Evolutionary conservation across 2,113 vertebrate species (phyloP), one percentile per base, ranked within the genome.

Genomic region (Coryphaenoides rupestris): DNA sequence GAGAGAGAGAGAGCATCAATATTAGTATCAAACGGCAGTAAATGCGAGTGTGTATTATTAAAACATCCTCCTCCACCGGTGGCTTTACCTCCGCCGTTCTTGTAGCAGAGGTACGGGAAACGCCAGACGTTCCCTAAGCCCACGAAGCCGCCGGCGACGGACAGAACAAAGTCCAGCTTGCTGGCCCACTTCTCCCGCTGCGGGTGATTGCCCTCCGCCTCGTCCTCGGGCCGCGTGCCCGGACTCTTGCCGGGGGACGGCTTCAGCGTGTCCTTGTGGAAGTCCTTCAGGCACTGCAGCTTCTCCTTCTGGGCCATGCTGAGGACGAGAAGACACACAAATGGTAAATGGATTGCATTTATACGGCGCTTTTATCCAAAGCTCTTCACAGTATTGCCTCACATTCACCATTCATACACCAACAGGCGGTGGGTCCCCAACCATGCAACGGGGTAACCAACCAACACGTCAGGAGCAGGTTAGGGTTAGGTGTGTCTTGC

Each of bases 51-150:
- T n/a, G n/a, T n/a, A n/a, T n/a, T n/a, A 21, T 3, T 19, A 21
- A 52, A 47, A 62, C 55, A 19, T 7, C 21, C 33, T 33, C 28
- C 28, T 7, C 33, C 2, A 40, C 33, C 33, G 13, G 13, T 13
- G 33, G 23, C 19, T 92, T 92, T 54, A 97, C 97, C 97, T 95
- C 97, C 97, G 78, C 97, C 97, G 12, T 99, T 99, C 74, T 99
- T 99, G 72, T 99, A 99, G 95, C 96, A 99, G 94, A 99, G 97
- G 91, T 98, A 98, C 2, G 97, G 97, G 81, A 99, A 99, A 40
- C 97, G 93, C 97, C 97, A 99, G 62, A 99, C 95, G 0, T 98
- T 99, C 83, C 97, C 97, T 76, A 99, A 93, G 58, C 97, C 97
- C 17, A 99, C 96, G 46, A 99, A 98, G 47, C 97, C 97, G 0